Evolutionary conservation across 2,888 invertebrate genomes (phyloP), one percentile per base, ranked within the genome.

Genomic region (Drosophila formosana): DNA sequence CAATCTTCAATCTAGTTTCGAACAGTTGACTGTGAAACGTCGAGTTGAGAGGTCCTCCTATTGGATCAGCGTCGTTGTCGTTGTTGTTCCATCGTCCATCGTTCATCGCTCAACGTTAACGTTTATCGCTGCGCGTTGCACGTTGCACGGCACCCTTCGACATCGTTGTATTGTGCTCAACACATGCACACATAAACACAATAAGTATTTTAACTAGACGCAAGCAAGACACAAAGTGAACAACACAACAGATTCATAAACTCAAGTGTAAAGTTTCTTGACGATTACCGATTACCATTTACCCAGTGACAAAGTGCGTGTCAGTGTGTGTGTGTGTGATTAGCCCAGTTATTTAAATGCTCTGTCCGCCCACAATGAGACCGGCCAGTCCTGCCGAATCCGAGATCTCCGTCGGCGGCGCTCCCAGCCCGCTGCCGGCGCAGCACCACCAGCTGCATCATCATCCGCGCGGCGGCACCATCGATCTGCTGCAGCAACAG

Each of bases 1-100:
- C 92, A 91, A 91, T 91, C 91, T 90, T 85, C 91, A 91, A 92
- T 92, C 91, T 92, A 91, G 91, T 91, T 91, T 91, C 90, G 92
- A 91, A 91, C 91, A 91, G 91, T 91, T 91, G 91, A 90, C 89
- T 91, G 91, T 85, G 90, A 91, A 91, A 83, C 91, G 91, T 89
- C 91, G 91, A 91, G 90, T 88, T 86, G 89, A 91, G 80, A 91
- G 91, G 91, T 91, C 88, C 80, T 80, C 75, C 78, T 80, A 84
- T 89, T 90, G 86, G 89, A 87, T 90, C 89, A 82, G 80, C 76
- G 79, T 75, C 78, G 77, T 76, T 72, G 78, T 72, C 61, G 68
- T 76, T 72, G 78, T 72, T 58, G 68, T 63, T 71, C 37, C 55
- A 53, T 34, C 63, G 70, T 51, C 34, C 26, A 63, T 13, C 66